Percentiles rank a stretch among this genome's conserved stretches.
These are phyloP conservation scores for Tromatobia lineatoria DNA, from an alignment of 2,888 invertebrate species.

Conservation along the genomic window DNA sequence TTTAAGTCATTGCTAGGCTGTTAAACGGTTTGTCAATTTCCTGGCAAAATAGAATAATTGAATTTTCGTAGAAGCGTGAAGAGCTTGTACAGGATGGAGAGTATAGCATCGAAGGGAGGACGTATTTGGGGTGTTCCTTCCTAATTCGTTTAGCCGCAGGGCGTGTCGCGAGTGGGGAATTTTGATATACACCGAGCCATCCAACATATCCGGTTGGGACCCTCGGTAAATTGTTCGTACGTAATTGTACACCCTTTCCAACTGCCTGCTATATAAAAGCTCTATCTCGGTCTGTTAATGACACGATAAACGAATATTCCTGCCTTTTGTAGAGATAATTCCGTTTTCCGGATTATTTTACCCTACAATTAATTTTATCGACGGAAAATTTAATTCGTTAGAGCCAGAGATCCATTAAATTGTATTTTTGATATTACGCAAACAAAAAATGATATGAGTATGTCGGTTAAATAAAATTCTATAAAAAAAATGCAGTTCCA, in stretches of 20 bases:
- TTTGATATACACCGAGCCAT: constrained; percentile 50
- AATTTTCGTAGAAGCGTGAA: constrained; percentile 40
- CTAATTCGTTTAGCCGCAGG: constrained; percentile 66
- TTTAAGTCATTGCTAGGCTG: constrained; percentile 41
- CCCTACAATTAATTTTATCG: not conserved
- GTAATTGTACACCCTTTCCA: constrained; percentile 49
- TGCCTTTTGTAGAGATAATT: constrained; percentile 45
- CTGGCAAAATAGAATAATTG: constrained; percentile 60
- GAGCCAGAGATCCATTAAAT: not conserved
- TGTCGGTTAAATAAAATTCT: not conserved
- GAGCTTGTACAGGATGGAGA: constrained; percentile 13
- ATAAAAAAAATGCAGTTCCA: not conserved
- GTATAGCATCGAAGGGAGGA: constrained; percentile 43
- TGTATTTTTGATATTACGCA: not conserved
- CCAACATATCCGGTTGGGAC: constrained; percentile 49
- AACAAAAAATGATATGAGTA: not conserved
- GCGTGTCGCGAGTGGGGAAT: constrained; percentile 54
- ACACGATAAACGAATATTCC: constrained; percentile 61
- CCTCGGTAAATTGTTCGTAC: constrained; percentile 56
- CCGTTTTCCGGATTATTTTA: constrained; percentile 35
- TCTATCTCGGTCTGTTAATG: constrained; percentile 40
- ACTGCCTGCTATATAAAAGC: constrained; percentile 18
- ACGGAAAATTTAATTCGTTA: not conserved
- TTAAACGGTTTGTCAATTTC: constrained; percentile 62
- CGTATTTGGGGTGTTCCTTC: constrained; percentile 52